Evolutionary conservation across 1,140 invertebrate species (phyloP), one percentile per base, ranked within the genome.

Genomic region (Lerema accius): DNA sequence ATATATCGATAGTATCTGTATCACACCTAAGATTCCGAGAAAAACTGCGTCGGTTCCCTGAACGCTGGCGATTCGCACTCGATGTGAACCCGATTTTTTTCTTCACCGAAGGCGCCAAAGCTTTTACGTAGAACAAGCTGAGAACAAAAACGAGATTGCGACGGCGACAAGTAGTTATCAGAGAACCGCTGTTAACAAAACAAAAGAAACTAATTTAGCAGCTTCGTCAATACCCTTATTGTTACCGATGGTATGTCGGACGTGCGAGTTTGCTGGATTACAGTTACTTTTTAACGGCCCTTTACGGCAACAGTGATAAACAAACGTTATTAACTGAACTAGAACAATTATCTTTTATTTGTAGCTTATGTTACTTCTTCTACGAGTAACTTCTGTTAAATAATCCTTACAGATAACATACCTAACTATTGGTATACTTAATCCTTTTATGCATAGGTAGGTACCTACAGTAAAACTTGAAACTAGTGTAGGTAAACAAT

Each of bases 41-140:
- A 87, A 79, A 55, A 68, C 62, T 69, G 67, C 42, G 68, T 63
- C 43, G 43, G 51, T 89, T 86, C 84, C 53, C 0, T 40, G 84
- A 87, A 88, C 56, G 53, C 32, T 45, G 56, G 17, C 71, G 69
- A 76, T 83, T 86, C 64, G 56, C 50, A 55, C 48, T 51, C 51
- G 51, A 67, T 62, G 53, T 76, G 82, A 81, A 86, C 80, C 63
- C 48, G 26, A 66, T 86, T 79, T 85, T 89, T 87, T 84, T 79
- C 56, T 10, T 35, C 17, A 66, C 17, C 26, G 17, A 48, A 83
- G 85, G 87, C 87, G 86, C 87, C 87, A 82, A 75, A 65, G 82
- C 84, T 85, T 81, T 88, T 87, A 88, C 76, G 55, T 60, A 50
- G 53, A 62, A 63, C 50, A 65, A 63, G 40, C 42, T 61, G 50